Base-by-base conservation (phyloP, 1,140 invertebrate genomes). In the Elysia chlorotica region DNA sequence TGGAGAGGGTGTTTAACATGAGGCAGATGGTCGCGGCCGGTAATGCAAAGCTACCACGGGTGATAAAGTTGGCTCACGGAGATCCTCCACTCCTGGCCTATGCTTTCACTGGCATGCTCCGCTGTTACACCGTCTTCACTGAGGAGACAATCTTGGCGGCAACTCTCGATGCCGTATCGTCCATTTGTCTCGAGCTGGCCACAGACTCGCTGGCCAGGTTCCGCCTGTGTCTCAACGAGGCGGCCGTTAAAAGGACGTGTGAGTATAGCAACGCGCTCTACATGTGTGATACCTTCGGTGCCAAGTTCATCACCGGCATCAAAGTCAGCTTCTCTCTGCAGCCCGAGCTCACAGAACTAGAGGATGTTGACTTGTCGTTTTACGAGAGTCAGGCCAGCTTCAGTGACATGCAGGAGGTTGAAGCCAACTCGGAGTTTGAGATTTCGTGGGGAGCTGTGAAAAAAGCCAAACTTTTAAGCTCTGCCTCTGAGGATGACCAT, bases 61-160 rank as follows among this genome's bases (percentile, higher is more conserved):
- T 76, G 3, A 41, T 76, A 14, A 30, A 23, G 21, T 61, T 73
- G 2, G 59, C 73, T 10, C 48, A 73, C 33, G 74, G 74, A 1
- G 71, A 76, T 3, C 56, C 41, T 5, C 74, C 74, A 3, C 48
- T 67, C 21, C 66, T 76, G 25, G 61, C 37, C 23, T 62, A 69
- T 5, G 54, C 65, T 23, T 76, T 76, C 36, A 73, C 74, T 1
- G 66, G 74, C 6, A 28, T 73, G 25, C 17, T 76, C 5, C 54
- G 74, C 38, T 73, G 70, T 23, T 76, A 76, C 66, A 73, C 31
- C 30, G 56, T 76, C 33, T 76, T 73, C 37, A 76, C 70, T 2
- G 74, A 76, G 36, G 74, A 76, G 36, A 76, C 74, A 0, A 31
- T 76, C 35, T 62, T 76, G 38, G 70, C 74, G 3, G 74, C 70